These are phyloP conservation scores for Portunus trituberculatus DNA, from an alignment of 1,140 invertebrate genomes.

Conservation along the genomic window DNA sequence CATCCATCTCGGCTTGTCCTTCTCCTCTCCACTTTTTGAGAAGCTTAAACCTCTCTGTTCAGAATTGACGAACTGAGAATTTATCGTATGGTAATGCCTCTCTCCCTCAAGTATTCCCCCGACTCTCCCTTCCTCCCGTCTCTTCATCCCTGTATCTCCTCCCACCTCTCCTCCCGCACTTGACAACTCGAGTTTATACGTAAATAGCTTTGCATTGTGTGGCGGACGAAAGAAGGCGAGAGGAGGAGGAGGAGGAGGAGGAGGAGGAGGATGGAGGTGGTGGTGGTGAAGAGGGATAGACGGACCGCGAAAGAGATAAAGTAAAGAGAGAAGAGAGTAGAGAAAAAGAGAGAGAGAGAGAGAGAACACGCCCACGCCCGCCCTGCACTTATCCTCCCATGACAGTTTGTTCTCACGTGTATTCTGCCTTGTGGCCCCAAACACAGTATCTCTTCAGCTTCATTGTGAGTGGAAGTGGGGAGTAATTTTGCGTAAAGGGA, in stretches of 20 bases:
- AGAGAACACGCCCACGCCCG: neutral
- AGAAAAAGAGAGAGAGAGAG: constrained; percentile 44
- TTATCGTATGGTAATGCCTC: neutral
- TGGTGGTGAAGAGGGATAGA: neutral
- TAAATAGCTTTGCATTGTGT: neutral
- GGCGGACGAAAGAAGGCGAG: neutral
- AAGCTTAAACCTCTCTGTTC: neutral
- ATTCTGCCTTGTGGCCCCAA: neutral
- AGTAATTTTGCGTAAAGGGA: constrained; percentile 13
- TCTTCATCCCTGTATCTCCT: too few species aligned
- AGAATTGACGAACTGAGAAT: neutral
- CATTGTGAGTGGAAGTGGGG: neutral
- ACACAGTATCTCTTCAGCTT: neutral
- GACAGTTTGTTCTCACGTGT: too few species aligned
- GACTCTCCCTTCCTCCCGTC: neutral
- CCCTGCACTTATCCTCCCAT: too few species aligned
- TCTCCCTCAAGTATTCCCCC: neutral
- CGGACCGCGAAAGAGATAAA: neutral
- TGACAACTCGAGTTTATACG: neutral
- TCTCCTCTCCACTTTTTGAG: neutral
- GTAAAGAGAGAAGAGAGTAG: constrained; percentile 46
- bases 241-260: neutral
- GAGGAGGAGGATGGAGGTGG: neutral
- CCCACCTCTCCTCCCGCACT: neutral
- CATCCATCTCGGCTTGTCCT: too few species aligned